phyloP scores from a whole-genome alignment of 2,113 vertebrate species.

The Corythornis madagascariensis region DNA sequence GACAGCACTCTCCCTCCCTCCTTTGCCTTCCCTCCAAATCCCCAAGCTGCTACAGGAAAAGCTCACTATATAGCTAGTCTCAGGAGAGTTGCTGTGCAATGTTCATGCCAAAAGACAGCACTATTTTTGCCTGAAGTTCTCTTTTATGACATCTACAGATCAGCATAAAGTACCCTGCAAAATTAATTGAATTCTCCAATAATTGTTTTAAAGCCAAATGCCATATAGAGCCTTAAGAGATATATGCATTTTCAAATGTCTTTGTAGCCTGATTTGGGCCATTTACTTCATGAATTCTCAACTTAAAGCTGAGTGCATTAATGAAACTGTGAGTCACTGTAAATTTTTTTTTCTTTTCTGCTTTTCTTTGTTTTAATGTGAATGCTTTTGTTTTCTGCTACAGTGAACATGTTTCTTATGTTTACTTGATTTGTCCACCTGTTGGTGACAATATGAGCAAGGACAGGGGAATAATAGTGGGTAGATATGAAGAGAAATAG shows the following conservation, averaged over 20 bases:
- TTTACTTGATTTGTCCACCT: constrained; percentile 37
- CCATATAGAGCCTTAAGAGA: constrained; percentile 35
- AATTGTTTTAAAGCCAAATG: constrained; percentile 62
- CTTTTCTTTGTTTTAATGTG: not conserved
- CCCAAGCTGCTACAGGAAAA: not conserved
- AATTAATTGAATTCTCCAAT: constrained; percentile 58
- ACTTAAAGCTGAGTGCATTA: constrained; percentile 1
- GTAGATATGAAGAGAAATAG: not conserved
- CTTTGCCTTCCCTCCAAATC: not conserved
- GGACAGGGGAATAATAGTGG: not conserved
- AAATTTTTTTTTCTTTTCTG: not conserved
- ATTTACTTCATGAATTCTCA: constrained; percentile 32
- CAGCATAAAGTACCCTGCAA: constrained; percentile 44
- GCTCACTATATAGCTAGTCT: not conserved
- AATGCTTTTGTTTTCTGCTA: constrained; percentile 37
- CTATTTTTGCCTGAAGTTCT: constrained; percentile 45
- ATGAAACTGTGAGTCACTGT: not conserved
- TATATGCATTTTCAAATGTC: constrained; percentile 38
- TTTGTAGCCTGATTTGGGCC: constrained; percentile 45
- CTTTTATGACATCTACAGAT: constrained; percentile 54
- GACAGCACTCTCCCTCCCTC: not conserved
- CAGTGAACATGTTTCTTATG: constrained; percentile 13
- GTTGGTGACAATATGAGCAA: not conserved
- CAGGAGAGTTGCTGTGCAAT: not conserved
- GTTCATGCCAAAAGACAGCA: constrained; percentile 8